phyloP scores from a whole-genome alignment of 2,113 vertebrate species.

The Thryonomys swinderianus region DNA sequence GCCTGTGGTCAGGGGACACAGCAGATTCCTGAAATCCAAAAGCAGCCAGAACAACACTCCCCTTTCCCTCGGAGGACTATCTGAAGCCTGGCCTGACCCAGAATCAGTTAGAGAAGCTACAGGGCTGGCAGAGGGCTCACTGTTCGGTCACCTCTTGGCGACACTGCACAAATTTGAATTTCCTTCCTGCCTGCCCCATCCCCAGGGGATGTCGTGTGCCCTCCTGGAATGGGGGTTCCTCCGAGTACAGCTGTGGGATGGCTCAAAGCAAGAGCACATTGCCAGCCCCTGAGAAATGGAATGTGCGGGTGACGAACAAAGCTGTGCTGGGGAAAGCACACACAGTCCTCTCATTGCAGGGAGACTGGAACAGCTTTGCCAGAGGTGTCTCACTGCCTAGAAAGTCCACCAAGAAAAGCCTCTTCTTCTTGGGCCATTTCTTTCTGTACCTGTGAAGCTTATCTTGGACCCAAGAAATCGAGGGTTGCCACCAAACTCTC shows the following conservation, averaged over 20 bases:
- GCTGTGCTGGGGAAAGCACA: accelerated
- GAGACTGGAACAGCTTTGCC: neutral
- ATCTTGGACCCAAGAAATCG: neutral
- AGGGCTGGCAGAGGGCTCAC: neutral
- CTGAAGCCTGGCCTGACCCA: accelerated
- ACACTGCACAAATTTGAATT: accelerated
- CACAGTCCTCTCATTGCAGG: neutral
- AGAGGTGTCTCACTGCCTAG: neutral
- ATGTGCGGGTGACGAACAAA: accelerated
- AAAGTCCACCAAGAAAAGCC: neutral
- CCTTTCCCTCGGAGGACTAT: accelerated
- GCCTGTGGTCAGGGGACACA: neutral
- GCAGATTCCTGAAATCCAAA: neutral
- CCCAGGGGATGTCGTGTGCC: accelerated
- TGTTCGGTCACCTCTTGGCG: neutral
- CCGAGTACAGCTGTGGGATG: accelerated
- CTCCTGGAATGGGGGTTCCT: neutral
- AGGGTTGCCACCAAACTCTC: neutral
- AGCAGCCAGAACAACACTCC: neutral
- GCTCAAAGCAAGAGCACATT: accelerated
- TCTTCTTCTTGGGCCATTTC: neutral
- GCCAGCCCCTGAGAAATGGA: accelerated
- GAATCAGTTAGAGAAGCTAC: neutral
- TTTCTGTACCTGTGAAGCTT: neutral
- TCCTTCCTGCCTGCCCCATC: neutral